A percentile compares a stretch with the other conserved stretches of the same genome.
Conservation (phyloP, 2,797 vertebrate species). For the Rhodeus uyekii region DNA sequence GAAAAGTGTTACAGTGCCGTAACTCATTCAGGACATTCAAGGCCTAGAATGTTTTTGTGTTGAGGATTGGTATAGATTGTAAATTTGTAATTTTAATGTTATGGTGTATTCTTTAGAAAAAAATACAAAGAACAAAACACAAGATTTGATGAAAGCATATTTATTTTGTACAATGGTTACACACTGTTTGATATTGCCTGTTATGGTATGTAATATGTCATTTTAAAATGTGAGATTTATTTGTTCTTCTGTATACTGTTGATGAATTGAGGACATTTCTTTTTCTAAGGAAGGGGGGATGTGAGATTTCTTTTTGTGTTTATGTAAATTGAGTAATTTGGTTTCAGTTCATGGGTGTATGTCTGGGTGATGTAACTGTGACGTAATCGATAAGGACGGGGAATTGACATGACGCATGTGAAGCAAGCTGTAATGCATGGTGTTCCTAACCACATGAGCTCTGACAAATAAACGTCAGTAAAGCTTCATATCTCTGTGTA, state of each 20-base stretch:
- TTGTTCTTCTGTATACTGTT: not conserved
- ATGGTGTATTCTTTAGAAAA: not conserved
- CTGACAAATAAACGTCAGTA: not conserved
- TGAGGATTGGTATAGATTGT: no score
- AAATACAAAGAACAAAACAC: not conserved
- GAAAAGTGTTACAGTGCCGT: no score
- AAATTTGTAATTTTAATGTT: not conserved
- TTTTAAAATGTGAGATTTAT: not conserved
- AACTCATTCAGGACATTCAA: no score
- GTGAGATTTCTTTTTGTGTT: not conserved
- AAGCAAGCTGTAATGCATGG: not conserved
- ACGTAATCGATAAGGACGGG: not conserved
- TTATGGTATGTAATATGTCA: not conserved
- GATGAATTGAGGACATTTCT: not conserved
- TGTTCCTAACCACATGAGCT: not conserved
- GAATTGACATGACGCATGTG: not conserved
- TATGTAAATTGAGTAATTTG: not conserved
- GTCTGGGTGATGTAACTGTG: not conserved
- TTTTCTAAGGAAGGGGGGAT: no score
- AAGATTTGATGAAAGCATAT: not conserved
- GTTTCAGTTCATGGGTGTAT: not conserved
- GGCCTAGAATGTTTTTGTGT: no score
- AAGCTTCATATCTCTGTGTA: not conserved
- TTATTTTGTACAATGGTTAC: not conserved
- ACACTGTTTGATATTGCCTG: not conserved